phyloP scores from a whole-genome alignment of 1,140 invertebrate species.

The Polyergus mexicanus region DNA sequence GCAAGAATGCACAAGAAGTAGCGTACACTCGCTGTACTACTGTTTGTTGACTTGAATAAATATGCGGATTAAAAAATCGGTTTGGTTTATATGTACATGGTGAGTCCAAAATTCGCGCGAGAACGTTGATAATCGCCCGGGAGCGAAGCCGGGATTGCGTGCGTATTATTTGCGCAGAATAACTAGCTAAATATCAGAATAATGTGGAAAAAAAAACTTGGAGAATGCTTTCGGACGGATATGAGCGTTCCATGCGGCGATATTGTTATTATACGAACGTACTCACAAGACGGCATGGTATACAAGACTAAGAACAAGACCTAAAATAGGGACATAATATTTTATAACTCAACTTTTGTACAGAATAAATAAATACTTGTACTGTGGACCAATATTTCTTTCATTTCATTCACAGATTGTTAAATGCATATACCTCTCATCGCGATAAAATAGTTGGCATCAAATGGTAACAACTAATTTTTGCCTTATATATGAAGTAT shows the following conservation, averaged over 20 bases:
- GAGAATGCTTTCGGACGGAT: conserved; percentile 35
- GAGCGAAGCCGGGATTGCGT: not conserved
- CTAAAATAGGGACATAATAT: conserved; percentile 84
- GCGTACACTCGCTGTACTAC: conserved; percentile 80
- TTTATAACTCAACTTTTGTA: conserved; percentile 85
- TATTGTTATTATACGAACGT: conserved; percentile 82
- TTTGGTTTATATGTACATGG: conserved; percentile 80
- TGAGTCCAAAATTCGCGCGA: conserved; percentile 74
- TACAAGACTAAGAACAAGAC: conserved; percentile 84
- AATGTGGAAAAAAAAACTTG: not conserved
- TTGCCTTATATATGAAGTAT: not conserved
- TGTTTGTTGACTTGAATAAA: conserved; percentile 80
- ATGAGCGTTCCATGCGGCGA: conserved; percentile 75
- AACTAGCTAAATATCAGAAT: not conserved
- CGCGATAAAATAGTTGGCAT: not conserved
- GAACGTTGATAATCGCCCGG: conserved; percentile 67
- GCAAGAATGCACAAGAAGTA: conserved; percentile 76
- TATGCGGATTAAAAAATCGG: conserved; percentile 74
- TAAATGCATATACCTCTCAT: not conserved
- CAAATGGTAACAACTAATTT: not conserved
- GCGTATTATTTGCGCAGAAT: not conserved
- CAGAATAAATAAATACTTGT: conserved; percentile 86
- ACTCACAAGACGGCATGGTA: conserved; percentile 82
- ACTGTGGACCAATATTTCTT: conserved; percentile 85
- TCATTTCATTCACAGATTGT: conserved; percentile 79